Base-by-base conservation (phyloP, 2,888 invertebrate genomes). In the Parnassius mnemosyne region DNA sequence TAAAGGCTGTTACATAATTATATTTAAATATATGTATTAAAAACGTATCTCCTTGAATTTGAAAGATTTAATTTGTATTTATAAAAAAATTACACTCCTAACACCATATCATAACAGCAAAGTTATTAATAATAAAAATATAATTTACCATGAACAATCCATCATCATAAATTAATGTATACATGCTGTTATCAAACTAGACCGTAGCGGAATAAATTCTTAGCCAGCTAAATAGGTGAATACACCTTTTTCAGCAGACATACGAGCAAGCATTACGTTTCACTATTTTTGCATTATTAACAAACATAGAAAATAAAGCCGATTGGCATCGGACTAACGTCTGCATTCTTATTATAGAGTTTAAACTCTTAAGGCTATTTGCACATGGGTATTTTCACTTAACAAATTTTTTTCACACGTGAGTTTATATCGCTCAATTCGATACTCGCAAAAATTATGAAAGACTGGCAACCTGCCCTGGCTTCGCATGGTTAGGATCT, bases 161-260 rank as follows among this genome's bases (percentile, higher is more conserved):
- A 50, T 60, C 50, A 49, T 54, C 47, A 50, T 54, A 49, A n/a
- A 42, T 49, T 49, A 54, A 34, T 34, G 5, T 34, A 34, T 34
- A 20, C 42, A 42, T 42, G 12, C 20, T 20, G 46, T n/a, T 60
- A 52, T 2, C 20, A 13, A 9, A 50, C 20, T 53, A 63, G 58
- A 63, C 50, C 63, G 46, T 51, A 58, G 54, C 46, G 58, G 54
- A 58, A 51, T 16, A 54, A 50, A 58, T 55, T 54, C 13, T 34
- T 20, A 25, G 41, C 9, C 16, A 55, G 55, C 54, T 52, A 57
- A 52, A 34, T 57, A 57, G 25, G 25, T 10, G 12, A 25, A 25
- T 3, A 42, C 53, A 13, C 12, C 54, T 50, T 54, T n/a, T 34
- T 63, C 46, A 58, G 54, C 44, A 41, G 54, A 53, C 44, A 42